A percentile compares a stretch with the other conserved stretches of the same genome.
Evolutionary conservation across 2,888 invertebrate genomes (phyloP).

Genomic region (Pristionchus maxplancki): DNA sequence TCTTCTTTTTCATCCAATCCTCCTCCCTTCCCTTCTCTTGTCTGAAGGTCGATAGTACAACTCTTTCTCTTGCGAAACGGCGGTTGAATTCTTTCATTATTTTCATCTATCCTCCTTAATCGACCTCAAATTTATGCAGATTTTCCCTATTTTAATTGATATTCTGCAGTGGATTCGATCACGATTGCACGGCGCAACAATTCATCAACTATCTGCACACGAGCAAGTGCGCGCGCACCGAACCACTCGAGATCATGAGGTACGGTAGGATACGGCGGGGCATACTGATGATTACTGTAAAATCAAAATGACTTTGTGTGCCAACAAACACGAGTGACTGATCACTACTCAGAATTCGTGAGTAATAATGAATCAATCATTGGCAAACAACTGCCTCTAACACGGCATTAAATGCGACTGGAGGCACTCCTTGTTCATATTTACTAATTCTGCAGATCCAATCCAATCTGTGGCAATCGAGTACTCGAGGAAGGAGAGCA

Average conservation of each 20-base stretch:
- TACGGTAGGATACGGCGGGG: background rate
- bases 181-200: constrained; percentile 75
- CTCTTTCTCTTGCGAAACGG: background rate
- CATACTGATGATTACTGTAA: background rate
- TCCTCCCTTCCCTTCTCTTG: background rate
- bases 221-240: constrained; percentile 65
- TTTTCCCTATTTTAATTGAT: background rate
- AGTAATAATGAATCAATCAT: background rate
- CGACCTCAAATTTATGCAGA: background rate
- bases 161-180: constrained; percentile 74
- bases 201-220: constrained; percentile 71
- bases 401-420: background rate
- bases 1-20: background rate
- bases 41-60: background rate
- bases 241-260: constrained; percentile 35
- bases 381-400: background rate
- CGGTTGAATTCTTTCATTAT: background rate
- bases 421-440: background rate
- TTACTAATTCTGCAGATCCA: constrained; percentile 55
- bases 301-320: background rate
- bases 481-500: constrained; percentile 71
- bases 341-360: background rate
- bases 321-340: background rate
- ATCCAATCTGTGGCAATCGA: constrained; percentile 72
- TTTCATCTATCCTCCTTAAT: too few species aligned